phyloP scores from a whole-genome alignment of 2,113 vertebrate genomes.

The Eulacestoma nigropectus region DNA sequence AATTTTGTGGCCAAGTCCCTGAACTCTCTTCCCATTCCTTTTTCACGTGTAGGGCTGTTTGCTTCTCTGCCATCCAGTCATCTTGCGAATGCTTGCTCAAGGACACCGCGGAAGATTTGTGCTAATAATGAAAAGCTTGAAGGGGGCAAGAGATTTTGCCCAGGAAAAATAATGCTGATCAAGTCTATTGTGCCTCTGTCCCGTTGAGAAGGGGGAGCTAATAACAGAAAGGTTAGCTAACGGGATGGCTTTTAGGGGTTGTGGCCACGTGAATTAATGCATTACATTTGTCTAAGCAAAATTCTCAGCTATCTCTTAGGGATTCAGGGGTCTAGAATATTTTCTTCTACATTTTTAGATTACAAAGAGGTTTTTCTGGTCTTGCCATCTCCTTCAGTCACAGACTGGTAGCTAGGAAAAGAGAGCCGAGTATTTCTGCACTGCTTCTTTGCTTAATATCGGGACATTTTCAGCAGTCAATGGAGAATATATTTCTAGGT shows the following conservation, averaged over 20 bases:
- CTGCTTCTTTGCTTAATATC: not conserved
- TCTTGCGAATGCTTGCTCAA: conserved; percentile 50
- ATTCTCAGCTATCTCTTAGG: not conserved
- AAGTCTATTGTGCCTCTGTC: not conserved
- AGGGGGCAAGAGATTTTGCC: conserved; percentile 36
- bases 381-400: not conserved
- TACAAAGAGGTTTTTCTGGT: not conserved
- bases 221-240: not conserved
- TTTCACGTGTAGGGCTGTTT: conserved; percentile 41
- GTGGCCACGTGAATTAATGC: not conserved
- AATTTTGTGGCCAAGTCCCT: conserved; percentile 61
- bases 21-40: conserved; percentile 52
- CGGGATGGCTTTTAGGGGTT: not conserved
- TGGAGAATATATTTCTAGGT: not conserved
- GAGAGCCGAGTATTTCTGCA: fast-evolving
- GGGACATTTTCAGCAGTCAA: not conserved
- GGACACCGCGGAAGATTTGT: conserved; percentile 43
- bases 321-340: not conserved
- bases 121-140: conserved; percentile 62
- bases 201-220: not conserved
- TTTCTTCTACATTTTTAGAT: not conserved
- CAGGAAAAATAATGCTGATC: not conserved
- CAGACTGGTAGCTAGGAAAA: not conserved
- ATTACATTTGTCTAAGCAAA: not conserved
- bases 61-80: conserved; percentile 50